phyloP scores from a whole-genome alignment of 2,888 invertebrate species.

The Euzophera pinguis region DNA sequence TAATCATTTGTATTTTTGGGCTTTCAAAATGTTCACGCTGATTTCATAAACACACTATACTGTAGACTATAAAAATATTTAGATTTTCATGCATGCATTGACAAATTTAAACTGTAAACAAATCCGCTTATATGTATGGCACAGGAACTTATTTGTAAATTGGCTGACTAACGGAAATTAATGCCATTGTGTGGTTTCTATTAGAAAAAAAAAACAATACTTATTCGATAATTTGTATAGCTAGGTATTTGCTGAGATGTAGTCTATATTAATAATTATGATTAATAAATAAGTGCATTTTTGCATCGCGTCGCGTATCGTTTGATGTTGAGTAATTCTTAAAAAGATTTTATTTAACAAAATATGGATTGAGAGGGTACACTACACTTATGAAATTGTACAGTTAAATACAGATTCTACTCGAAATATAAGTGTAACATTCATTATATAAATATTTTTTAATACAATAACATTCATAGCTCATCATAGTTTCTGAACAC shows the following conservation, averaged over 20 bases:
- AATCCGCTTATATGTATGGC: conserved; percentile 41
- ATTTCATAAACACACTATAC: neutral
- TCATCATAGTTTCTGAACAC: conserved; percentile 64
- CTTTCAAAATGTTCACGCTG: neutral
- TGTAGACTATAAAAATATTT: conserved; percentile 3
- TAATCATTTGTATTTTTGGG: neutral
- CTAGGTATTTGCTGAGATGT: neutral
- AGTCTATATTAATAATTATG: neutral
- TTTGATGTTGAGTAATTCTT: neutral
- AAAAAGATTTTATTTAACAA: neutral
- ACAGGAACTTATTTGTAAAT: conserved; percentile 45
- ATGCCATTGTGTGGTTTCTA: neutral
- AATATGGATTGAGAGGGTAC: conserved; percentile 14
- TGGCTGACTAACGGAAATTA: conserved; percentile 9
- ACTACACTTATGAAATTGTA: conserved; percentile 26
- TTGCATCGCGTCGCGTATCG: conserved; percentile 8
- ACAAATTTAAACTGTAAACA: neutral
- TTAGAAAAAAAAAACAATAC: neutral
- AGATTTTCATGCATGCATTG: conserved; percentile 5
- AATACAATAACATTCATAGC: conserved; percentile 61
- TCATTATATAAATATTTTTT: conserved; percentile 40
- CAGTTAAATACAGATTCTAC: conserved; percentile 12
- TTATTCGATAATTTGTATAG: neutral
- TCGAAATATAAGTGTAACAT: conserved; percentile 6
- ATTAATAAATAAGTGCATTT: conserved; percentile 4